phyloP scores from a whole-genome alignment of 2,113 vertebrate species.

The Plectropomus leopardus region DNA sequence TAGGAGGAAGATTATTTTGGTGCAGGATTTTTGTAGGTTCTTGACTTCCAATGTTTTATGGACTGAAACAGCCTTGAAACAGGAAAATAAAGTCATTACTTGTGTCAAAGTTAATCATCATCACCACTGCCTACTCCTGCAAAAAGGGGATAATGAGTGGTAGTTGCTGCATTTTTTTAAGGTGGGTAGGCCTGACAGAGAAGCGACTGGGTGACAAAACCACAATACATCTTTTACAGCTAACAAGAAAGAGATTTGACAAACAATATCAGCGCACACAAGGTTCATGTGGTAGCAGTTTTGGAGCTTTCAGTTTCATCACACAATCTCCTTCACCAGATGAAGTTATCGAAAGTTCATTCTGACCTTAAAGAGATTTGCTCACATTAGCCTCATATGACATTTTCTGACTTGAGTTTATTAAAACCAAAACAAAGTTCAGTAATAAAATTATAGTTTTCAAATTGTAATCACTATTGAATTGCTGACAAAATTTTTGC shows the following conservation, averaged over 20 bases:
- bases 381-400: not conserved
- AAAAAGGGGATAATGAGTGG: conserved; percentile 14
- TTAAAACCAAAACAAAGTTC: too few relatives aligned
- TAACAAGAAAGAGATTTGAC: not conserved
- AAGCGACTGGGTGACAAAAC: not conserved
- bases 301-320: not conserved
- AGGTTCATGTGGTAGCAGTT: not conserved
- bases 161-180: not conserved
- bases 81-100: conserved; percentile 40
- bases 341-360: not conserved
- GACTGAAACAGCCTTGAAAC: conserved; percentile 44
- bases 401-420: not conserved
- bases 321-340: not conserved
- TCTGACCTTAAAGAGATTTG: not conserved
- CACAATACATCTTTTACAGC: not conserved
- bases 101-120: conserved; percentile 24
- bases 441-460: too few relatives aligned
- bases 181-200: not conserved
- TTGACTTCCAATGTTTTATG: conserved; percentile 38
- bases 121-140: conserved; percentile 11
- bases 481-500: not conserved
- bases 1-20: conserved; percentile 14
- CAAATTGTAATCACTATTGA: not conserved
- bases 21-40: conserved; percentile 1
- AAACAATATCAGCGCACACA: not conserved